phyloP scores from a whole-genome alignment of 1,140 invertebrate species.

The Pseudomyrmex gracilis region DNA sequence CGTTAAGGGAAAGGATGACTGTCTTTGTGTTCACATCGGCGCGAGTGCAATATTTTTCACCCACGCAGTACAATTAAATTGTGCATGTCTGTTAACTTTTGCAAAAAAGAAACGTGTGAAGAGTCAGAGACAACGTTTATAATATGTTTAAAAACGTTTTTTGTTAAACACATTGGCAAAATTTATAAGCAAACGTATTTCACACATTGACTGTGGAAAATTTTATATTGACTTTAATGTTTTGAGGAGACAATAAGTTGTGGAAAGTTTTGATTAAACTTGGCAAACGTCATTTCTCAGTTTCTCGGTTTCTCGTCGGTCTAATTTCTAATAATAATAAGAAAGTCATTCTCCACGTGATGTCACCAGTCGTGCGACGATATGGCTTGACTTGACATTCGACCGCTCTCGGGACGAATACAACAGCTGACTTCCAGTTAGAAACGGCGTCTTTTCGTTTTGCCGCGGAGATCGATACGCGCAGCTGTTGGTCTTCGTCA shows the following conservation, averaged over 20 bases:
- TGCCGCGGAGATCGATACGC: slow-evolving; percentile 1
- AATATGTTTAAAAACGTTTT: no score
- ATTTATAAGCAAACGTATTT: background rate
- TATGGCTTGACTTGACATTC: background rate
- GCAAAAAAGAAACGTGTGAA: background rate
- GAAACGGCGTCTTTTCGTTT: background rate
- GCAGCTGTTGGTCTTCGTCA: background rate
- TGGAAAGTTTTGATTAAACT: no score
- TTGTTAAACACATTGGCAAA: background rate
- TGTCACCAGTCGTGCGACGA: background rate
- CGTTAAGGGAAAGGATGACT: slow-evolving; percentile 49
- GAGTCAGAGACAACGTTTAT: background rate
- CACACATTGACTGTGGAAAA: background rate
- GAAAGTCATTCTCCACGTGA: background rate
- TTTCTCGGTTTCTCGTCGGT: background rate
- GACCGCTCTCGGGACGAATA: background rate
- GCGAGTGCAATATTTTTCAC: slow-evolving; percentile 10
- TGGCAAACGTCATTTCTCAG: no score
- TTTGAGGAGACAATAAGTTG: no score
- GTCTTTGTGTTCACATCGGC: slow-evolving; percentile 27
- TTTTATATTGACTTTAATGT: background rate
- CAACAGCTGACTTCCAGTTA: slow-evolving; percentile 16
- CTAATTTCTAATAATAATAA: slow-evolving; percentile 32
- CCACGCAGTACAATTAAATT: background rate
- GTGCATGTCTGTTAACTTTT: background rate